These are phyloP conservation scores for Tenthredo notha DNA, from an alignment of 2,888 invertebrate genomes.

Conservation along the genomic window DNA sequence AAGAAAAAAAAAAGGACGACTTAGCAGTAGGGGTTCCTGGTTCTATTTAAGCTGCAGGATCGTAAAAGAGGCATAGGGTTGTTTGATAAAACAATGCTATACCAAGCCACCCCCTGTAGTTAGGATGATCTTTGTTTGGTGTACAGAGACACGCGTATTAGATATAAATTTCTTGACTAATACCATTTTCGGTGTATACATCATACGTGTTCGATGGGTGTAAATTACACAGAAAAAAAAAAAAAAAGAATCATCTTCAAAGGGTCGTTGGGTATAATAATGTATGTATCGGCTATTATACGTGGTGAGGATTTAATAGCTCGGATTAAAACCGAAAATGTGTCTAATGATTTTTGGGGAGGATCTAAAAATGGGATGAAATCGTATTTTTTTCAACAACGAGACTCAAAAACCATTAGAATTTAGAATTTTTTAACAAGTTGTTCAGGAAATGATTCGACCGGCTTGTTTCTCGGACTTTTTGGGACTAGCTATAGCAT, in stretches of 20 bases:
- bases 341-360: background rate
- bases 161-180: slow-evolving; percentile 29
- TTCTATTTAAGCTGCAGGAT: background rate
- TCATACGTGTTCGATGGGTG: background rate
- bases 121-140: slow-evolving; percentile 22
- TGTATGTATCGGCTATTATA: too few species aligned
- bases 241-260: background rate
- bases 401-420: background rate
- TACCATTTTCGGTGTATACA: background rate
- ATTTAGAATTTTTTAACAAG: background rate
- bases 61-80: background rate
- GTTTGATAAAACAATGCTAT: slow-evolving; percentile 5
- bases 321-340: background rate
- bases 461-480: too few species aligned
- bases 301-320: background rate
- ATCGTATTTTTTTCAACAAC: background rate
- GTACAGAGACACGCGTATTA: slow-evolving; percentile 18
- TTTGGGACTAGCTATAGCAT: background rate
- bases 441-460: too few species aligned
- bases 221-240: background rate
- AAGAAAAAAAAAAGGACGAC: background rate
- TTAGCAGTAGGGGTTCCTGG: background rate
- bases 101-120: background rate
- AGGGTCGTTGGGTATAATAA: background rate
- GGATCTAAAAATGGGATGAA: background rate